Conservation (phyloP, 2,888 invertebrate genomes). For the Dendrolimus houi region DNA sequence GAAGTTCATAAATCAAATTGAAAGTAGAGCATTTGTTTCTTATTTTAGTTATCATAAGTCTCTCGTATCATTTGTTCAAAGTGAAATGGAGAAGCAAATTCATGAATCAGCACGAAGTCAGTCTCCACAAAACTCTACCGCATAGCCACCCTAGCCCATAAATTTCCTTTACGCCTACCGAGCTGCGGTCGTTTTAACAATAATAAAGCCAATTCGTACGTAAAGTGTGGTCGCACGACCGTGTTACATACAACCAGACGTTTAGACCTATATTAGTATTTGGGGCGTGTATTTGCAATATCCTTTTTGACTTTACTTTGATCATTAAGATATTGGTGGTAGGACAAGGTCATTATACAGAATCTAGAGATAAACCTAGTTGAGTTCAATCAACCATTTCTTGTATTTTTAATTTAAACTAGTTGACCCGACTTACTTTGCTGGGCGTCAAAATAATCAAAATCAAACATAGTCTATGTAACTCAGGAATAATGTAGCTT, state of each 20-base stretch:
- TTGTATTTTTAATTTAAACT: not conserved
- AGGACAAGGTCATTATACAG: too few species aligned
- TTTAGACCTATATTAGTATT: constrained; percentile 12
- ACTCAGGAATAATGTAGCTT: too few species aligned
- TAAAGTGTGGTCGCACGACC: constrained; percentile 24
- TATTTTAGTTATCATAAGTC: too few species aligned
- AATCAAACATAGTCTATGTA: too few species aligned
- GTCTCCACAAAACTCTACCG: not conserved
- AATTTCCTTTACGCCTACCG: constrained; percentile 26
- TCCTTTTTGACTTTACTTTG: not conserved
- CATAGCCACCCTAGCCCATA: constrained; percentile 26
- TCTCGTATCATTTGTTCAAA: too few species aligned
- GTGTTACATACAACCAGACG: constrained; percentile 29
- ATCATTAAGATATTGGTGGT: not conserved
- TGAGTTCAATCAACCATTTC: not conserved
- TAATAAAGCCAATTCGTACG: constrained; percentile 30
- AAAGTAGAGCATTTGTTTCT: too few species aligned
- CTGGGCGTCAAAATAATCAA: not conserved
- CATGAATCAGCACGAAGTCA: not conserved
- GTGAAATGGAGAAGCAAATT: not conserved
- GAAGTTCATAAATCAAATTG: too few species aligned
- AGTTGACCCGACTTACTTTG: too few species aligned
- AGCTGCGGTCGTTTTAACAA: constrained; percentile 17
- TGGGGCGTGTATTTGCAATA: not conserved
- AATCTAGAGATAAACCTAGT: too few species aligned